Conservation (phyloP, 2,113 vertebrate genomes). For the Castor canadensis region DNA sequence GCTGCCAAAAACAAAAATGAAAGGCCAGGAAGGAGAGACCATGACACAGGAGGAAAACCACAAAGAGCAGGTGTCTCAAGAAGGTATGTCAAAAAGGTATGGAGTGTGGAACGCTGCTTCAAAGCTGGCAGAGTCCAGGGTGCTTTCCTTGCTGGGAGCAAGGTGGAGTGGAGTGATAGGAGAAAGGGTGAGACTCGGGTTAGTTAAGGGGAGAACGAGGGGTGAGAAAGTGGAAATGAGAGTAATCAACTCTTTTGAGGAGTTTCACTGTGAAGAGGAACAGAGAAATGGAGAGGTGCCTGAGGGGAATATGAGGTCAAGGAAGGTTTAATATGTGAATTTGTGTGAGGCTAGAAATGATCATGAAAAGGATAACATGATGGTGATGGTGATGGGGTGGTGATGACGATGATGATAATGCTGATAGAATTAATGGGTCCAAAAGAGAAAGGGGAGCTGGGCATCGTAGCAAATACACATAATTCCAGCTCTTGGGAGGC, state of each 20-base stretch:
- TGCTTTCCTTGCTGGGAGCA: not conserved
- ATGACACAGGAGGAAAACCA: not conserved
- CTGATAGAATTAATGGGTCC: not conserved
- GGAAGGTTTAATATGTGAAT: not conserved
- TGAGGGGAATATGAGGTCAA: not conserved
- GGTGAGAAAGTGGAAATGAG: slow-evolving; percentile 62
- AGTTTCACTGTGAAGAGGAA: slow-evolving; percentile 47
- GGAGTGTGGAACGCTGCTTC: not conserved
- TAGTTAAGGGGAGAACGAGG: not conserved
- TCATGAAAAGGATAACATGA: not conserved
- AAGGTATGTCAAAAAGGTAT: not conserved
- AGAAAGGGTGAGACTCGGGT: not conserved
- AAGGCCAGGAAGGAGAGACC: not conserved
- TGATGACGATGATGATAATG: too few species aligned
- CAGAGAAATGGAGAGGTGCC: not conserved
- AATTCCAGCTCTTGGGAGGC: too few species aligned
- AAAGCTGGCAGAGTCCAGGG: not conserved
- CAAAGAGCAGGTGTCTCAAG: not conserved
- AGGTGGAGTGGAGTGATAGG: not conserved
- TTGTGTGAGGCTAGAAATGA: not conserved
- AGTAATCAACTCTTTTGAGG: slow-evolving; percentile 53
- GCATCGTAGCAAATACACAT: not conserved
- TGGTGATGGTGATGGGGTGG: too few species aligned
- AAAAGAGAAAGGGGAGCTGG: not conserved
- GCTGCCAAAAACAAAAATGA: not conserved